Conservation (phyloP, 1,140 invertebrate species). For the Pseudomyrmex cubaensis region DNA sequence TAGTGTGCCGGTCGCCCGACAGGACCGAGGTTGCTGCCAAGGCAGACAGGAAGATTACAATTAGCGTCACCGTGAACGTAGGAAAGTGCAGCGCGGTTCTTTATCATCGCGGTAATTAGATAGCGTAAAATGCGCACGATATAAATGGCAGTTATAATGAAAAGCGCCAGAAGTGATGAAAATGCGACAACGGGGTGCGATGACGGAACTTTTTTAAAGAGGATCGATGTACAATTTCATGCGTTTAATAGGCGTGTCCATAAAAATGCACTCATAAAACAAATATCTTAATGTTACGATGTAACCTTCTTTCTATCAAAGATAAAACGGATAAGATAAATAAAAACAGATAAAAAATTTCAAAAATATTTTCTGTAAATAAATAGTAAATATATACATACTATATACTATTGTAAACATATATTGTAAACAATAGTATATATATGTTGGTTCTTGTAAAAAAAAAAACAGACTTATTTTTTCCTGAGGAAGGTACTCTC, state of each 20-base stretch:
- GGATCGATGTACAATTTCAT: too few relatives aligned
- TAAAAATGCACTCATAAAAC: not conserved
- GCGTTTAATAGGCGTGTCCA: not conserved
- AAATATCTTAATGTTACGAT: too few relatives aligned
- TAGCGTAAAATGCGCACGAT: constrained; percentile 12
- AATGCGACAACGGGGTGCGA: not conserved
- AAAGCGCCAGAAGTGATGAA: constrained; percentile 17
- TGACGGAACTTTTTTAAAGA: not conserved
- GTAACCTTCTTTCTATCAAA: too few relatives aligned
- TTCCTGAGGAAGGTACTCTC: not conserved
- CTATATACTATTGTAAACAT: too few relatives aligned
- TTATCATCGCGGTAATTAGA: constrained; percentile 46
- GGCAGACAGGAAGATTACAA: constrained; percentile 52
- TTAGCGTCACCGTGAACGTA: constrained; percentile 10
- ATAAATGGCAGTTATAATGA: constrained; percentile 21
- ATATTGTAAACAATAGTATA: too few relatives aligned
- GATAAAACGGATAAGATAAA: too few relatives aligned
- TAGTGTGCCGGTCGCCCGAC: not conserved
- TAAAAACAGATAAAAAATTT: too few relatives aligned
- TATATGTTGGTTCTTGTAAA: not conserved
- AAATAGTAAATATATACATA: too few relatives aligned
- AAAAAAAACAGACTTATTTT: not conserved
- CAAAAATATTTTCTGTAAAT: too few relatives aligned
- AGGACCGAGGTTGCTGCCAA: constrained; percentile 51
- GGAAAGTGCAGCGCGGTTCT: constrained; percentile 10